Evolutionary conservation across 2,888 invertebrate genomes (phyloP), one percentile per base, ranked within the genome.

Genomic region (Melitaea athalia): DNA sequence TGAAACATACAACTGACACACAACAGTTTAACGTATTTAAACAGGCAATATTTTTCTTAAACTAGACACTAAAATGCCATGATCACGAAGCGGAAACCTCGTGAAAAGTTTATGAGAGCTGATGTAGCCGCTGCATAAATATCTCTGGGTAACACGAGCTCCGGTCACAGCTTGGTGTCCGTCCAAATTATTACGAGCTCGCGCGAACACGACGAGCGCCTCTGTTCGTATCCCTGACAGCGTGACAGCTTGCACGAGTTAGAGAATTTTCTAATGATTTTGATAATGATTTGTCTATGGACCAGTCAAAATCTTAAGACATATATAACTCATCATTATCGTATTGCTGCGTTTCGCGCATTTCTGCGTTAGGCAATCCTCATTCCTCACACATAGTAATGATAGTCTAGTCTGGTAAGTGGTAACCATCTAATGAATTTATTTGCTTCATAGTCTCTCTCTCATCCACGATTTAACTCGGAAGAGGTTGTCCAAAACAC

Each of bases 71-170:
- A 72, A 68, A 72, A 50, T 61, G 65, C 57, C 64, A 64, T 50
- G 61, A 61, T 68, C 57, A 67, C 67, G 71, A 59, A 50, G 55
- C 61, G 63, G 66, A 63, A 15, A 69, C 78, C 76, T 69, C 47
- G 66, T 17, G 81, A 84, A 82, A 85, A 83, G 86, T 91, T 89
- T 89, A 90, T 88, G 89, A 88, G 88, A 87, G 87, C 85, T 88
- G 89, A 88, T 88, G 85, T 83, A 83, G 76, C 79, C 77, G 78
- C 78, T 76, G 82, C 85, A 88, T 91, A 91, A 91, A 91, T 91
- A 85, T 79, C 80, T 76, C 78, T 81, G 83, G 80, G 82, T 85
- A 85, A 86, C 38, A 38, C 85, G 85, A 31, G 87, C 68, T 61
- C 59, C 59, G 62, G 49, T 33, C 63, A 52, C 86, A 88, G 87